Conservation (phyloP, 2,888 invertebrate species). For the Eutolmus rufibarbis region DNA sequence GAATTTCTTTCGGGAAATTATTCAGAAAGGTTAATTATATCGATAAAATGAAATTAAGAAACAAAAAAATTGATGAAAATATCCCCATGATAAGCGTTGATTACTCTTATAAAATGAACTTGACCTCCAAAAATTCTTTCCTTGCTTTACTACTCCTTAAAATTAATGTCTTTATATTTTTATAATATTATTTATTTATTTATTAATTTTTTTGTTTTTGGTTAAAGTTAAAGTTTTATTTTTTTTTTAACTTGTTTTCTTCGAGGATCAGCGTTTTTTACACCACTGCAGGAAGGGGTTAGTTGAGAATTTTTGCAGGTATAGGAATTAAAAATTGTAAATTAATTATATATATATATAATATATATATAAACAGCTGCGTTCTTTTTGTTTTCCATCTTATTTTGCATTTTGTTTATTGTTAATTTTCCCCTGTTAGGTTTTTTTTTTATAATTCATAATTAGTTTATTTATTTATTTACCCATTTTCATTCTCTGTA, state of each 20-base stretch:
- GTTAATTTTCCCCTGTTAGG: not conserved
- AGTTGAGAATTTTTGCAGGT: not conserved
- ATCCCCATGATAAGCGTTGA: no score
- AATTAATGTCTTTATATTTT: no score
- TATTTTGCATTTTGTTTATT: not conserved
- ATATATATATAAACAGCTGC: not conserved
- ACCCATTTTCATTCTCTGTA: not conserved
- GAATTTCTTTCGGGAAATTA: no score
- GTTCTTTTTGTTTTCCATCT: not conserved
- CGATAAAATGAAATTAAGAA: no score
- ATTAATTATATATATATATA: not conserved
- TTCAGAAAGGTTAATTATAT: no score
- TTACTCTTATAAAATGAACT: not conserved
- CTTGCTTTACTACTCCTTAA: not conserved
- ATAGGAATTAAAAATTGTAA: not conserved
- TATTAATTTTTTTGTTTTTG: not conserved
- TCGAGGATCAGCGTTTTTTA: not conserved
- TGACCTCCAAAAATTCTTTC: not conserved
- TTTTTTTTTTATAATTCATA: not conserved
- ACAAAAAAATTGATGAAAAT: no score
- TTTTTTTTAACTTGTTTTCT: not conserved
- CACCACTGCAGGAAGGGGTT: not conserved
- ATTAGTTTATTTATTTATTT: not conserved
- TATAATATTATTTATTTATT: no score
- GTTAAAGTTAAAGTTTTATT: not conserved